A percentile compares a stretch with the other conserved stretches of the same genome.
phyloP scores from a whole-genome alignment of 2,888 invertebrate genomes.

The Camponotus fellah region DNA sequence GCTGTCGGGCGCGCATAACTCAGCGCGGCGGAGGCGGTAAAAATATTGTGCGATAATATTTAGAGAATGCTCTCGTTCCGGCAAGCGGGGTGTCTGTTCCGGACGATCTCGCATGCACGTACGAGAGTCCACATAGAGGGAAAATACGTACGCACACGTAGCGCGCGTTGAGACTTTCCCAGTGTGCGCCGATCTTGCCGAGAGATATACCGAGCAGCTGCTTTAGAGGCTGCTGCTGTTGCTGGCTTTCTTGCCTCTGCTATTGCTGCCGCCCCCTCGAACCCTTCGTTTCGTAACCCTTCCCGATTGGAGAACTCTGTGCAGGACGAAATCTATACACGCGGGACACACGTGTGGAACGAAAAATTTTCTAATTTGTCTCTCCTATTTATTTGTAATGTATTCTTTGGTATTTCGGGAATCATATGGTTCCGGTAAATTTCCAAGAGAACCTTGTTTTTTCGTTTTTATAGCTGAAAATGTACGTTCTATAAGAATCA shows the following conservation, averaged over 20 bases:
- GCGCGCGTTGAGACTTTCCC: slow-evolving; percentile 56
- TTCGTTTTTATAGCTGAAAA: neutral
- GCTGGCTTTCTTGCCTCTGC: slow-evolving; percentile 63
- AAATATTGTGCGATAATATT: slow-evolving; percentile 81
- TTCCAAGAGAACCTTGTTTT: neutral
- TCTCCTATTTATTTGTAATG: neutral
- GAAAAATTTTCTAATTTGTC: slow-evolving; percentile 21
- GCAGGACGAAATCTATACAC: neutral
- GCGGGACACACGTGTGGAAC: neutral
- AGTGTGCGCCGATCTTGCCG: slow-evolving; percentile 78
- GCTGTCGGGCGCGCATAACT: slow-evolving; percentile 56
- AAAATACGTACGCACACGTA: slow-evolving; percentile 48
- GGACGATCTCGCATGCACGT: slow-evolving; percentile 52
- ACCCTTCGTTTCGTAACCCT: slow-evolving; percentile 25
- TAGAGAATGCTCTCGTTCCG: slow-evolving; percentile 75
- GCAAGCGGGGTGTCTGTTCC: slow-evolving; percentile 65
- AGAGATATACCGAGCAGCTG: slow-evolving; percentile 82
- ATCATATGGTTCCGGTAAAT: neutral
- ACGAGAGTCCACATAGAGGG: slow-evolving; percentile 41
- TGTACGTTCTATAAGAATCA: neutral
- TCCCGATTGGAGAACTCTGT: slow-evolving; percentile 17
- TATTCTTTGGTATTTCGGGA: neutral
- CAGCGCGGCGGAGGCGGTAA: slow-evolving; percentile 61
- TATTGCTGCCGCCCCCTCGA: slow-evolving; percentile 58
- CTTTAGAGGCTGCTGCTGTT: slow-evolving; percentile 49